Conservation (phyloP, 2,888 invertebrate species). For the Lathronympha strigana region DNA sequence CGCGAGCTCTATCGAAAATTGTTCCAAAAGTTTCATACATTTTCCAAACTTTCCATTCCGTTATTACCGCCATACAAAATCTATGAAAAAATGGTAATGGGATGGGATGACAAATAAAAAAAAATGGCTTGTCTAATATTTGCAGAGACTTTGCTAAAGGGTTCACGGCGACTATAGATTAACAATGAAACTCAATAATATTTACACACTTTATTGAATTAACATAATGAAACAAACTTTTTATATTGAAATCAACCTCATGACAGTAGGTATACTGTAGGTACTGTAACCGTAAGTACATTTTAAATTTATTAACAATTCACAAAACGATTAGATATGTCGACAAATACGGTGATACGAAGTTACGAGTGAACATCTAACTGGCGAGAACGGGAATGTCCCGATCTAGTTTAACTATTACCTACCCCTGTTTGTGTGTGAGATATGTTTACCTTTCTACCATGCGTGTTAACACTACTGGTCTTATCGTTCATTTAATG, state of each 20-base stretch:
- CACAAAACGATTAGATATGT: conserved; percentile 82
- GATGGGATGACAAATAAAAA: too few relatives aligned
- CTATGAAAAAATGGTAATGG: too few relatives aligned
- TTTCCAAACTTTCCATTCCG: too few relatives aligned
- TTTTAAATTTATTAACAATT: conserved; percentile 77
- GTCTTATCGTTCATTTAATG: not conserved
- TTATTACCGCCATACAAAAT: too few relatives aligned
- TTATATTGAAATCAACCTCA: conserved; percentile 76
- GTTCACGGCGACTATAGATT: not conserved
- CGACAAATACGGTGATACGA: conserved; percentile 78
- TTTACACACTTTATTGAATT: conserved; percentile 85
- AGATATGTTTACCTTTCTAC: conserved; percentile 36
- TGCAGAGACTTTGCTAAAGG: too few relatives aligned
- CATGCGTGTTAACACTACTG: conserved; percentile 5
- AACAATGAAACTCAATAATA: conserved; percentile 54
- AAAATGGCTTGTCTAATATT: too few relatives aligned
- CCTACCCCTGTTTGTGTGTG: conserved; percentile 19
- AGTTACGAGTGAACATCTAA: conserved; percentile 65
- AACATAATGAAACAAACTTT: conserved; percentile 83
- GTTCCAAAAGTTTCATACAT: too few relatives aligned
- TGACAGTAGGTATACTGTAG: too few relatives aligned
- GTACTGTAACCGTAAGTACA: conserved; percentile 81
- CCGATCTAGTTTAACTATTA: conserved; percentile 12
- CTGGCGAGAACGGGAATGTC: conserved; percentile 42
- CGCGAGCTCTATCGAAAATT: too few relatives aligned